Evolutionary conservation across 2,888 invertebrate species (phyloP).

Genomic region (Lypha dubia): DNA sequence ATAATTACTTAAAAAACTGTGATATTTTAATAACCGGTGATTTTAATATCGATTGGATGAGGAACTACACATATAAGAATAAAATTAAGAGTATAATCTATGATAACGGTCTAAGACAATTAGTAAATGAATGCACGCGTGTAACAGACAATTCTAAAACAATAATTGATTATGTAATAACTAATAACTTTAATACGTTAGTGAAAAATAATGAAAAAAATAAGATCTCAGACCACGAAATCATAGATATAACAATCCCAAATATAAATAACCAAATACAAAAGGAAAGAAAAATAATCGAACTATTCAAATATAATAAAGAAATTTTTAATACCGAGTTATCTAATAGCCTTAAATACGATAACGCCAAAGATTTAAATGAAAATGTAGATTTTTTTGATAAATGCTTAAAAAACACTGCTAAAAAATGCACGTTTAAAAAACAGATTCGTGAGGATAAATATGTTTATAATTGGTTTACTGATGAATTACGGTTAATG

Average conservation of each 20-base stretch:
- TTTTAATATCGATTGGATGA: no score
- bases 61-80: not conserved
- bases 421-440: not conserved
- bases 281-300: no score
- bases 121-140: not conserved
- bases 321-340: slow-evolving; percentile 5
- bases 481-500: not conserved
- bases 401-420: not conserved
- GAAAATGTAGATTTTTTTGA: no score
- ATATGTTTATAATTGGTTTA: slow-evolving; percentile 3
- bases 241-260: no score
- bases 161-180: not conserved
- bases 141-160: not conserved
- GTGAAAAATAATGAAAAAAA: not conserved
- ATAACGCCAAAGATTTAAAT: slow-evolving; percentile 3
- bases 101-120: not conserved
- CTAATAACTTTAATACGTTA: not conserved
- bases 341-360: not conserved
- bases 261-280: no score
- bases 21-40: not conserved
- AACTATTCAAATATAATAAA: slow-evolving; percentile 5
- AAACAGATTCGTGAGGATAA: not conserved
- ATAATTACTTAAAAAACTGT: slow-evolving; percentile 7
- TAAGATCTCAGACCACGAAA: not conserved
- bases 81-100: not conserved